A percentile compares a stretch with the other conserved stretches of the same genome.
Evolutionary conservation across 2,797 vertebrate genomes (phyloP).

Genomic region (Channallabes apus): DNA sequence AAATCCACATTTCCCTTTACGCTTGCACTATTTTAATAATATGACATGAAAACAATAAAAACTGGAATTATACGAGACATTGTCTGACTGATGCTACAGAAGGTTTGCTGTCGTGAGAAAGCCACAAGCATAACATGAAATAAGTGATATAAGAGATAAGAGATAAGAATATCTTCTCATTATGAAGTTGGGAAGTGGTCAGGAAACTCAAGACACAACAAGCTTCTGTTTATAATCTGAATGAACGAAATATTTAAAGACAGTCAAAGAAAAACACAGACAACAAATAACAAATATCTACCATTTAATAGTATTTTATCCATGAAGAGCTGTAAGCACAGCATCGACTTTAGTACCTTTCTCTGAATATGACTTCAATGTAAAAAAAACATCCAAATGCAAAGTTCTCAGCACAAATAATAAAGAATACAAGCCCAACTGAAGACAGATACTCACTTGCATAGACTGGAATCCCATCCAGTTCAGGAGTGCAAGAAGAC

Average conservation of each 20-base stretch:
- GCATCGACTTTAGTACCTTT: too few species aligned
- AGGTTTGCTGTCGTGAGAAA: not conserved
- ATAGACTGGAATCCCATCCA: conserved; percentile 19
- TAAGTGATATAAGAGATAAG: conserved; percentile 11
- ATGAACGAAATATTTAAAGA: not conserved
- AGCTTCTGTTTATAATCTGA: conserved; percentile 42
- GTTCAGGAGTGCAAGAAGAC: not conserved
- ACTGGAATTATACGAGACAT: not conserved
- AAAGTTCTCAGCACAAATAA: not conserved
- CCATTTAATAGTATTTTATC: not conserved
- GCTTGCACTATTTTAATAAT: not conserved
- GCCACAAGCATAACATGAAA: conserved; percentile 17
- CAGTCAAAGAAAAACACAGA: not conserved
- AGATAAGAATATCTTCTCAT: conserved; percentile 2
- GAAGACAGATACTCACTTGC: conserved; percentile 15
- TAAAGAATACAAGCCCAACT: not conserved
- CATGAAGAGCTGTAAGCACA: not conserved
- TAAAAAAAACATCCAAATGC: not conserved
- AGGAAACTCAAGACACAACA: not conserved
- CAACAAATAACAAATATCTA: not conserved
- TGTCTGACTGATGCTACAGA: not conserved
- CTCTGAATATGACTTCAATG: not conserved
- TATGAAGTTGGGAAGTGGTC: conserved; percentile 6
- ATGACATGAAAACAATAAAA: not conserved
- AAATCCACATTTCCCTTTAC: not conserved